Base-by-base conservation (phyloP, 2,888 invertebrate genomes). In the Coenonympha glycerion region DNA sequence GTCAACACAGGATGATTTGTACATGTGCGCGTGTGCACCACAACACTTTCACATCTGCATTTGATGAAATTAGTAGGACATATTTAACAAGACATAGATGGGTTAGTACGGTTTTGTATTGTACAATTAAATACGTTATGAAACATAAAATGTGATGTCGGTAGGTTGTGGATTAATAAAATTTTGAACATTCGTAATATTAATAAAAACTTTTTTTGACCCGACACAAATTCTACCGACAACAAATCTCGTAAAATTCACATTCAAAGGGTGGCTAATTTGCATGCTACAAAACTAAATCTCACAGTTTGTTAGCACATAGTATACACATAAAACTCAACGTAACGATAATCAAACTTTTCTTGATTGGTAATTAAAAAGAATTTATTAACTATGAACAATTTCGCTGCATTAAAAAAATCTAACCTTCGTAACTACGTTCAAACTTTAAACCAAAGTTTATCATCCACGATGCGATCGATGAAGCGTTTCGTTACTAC, bases 1-100 rank as follows among this genome's bases (percentile, higher is more conserved):
- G 86, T 78, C 79, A 78, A 83, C 74, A 82, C 76, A 78, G 61
- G 71, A 71, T 55, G 53, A 44, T 21, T 56, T 67, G 66, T 70
- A 70, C 47, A 49, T 63, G 68, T 63, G 65, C 54, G 65, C 53
- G 62, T 64, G 66, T 64, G 64, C 58, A 60, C 52, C 47, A 59
- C 59, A 54, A 63, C 62, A 63, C 57, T 62, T 61, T 59, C 6
- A 11, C 9, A 31, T 34, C 5, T 24, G 30, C 15, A 18, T 49
- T 36, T 24, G 24, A 19, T 28, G 41, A 8, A 13, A 31, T 37
- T 47, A 39, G 37, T 39, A 39, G 30, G 39, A 22, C 11, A 21
- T 11, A 31, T 34, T 24, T 9, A 13, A 19, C 11, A 18, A 18
- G 3, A 18, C 3, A 26, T 36, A 36, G 22, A 31, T 33, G 11